phyloP scores from a whole-genome alignment of 2,888 invertebrate genomes.

The Pollenia labialis region DNA sequence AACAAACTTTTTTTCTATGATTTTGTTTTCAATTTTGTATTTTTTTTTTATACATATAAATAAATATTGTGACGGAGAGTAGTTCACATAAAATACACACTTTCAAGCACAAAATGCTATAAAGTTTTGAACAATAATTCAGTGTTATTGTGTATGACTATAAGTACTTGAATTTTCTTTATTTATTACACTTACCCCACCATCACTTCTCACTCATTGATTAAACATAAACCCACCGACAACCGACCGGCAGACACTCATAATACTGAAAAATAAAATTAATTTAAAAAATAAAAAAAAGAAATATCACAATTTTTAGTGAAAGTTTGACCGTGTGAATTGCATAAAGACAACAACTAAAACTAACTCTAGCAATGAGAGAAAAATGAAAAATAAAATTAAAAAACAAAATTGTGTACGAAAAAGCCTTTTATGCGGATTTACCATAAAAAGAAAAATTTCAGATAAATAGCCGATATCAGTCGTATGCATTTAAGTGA shows the following conservation, averaged over 20 bases:
- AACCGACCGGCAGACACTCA: conserved; percentile 14
- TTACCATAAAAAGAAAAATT: conserved; percentile 41
- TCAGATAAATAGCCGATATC: conserved; percentile 10
- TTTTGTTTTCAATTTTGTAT: not conserved
- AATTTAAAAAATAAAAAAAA: conserved; percentile 38
- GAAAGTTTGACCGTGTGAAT: conserved; percentile 73
- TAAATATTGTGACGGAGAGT: not conserved
- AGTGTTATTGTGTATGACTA: not conserved
- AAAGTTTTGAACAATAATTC: conserved; percentile 2
- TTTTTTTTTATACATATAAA: not conserved
- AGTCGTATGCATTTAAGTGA: not conserved
- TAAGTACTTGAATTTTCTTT: conserved; percentile 57
- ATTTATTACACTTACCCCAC: conserved; percentile 16
- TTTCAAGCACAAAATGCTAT: not conserved
- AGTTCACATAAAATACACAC: not conserved
- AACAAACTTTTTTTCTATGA: conserved; percentile 23
- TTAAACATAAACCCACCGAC: not conserved
- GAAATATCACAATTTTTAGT: conserved; percentile 68
- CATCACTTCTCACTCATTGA: conserved; percentile 25
- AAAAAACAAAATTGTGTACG: conserved; percentile 7
- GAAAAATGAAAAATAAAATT: not conserved
- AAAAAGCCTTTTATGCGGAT: conserved; percentile 43
- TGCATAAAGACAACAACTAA: conserved; percentile 58
- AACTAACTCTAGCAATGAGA: conserved; percentile 3
- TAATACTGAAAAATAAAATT: conserved; percentile 49